Evolutionary conservation across 2,888 invertebrate genomes (phyloP), one percentile per base, ranked within the genome.

Genomic region (Gastrophysa polygoni): DNA sequence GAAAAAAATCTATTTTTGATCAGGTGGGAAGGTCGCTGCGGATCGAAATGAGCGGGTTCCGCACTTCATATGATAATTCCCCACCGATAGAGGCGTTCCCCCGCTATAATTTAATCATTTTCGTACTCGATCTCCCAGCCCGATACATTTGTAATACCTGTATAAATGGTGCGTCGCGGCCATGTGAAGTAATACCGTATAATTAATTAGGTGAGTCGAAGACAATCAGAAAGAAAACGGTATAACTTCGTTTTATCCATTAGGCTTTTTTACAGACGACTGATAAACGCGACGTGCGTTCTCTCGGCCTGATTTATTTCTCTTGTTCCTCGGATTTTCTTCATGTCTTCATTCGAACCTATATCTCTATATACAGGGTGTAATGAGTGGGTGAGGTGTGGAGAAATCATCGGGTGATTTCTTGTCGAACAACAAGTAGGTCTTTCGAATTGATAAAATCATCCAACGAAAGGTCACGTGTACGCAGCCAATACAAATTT

Each of bases 221-320:
- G 49, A 62, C 62, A 62, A 58, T 62, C 62, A 54, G 55, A 52
- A 62, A n/a, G n/a, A n/a, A n/a, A n/a, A 62, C 62, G 54, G 62
- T 55, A 62, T 61, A 61, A 57, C 57, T 57, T 52, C 44, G 49
- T 62, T 58, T 54, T 48, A 62, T 58, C 54, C 58, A 58, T 28
- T 58, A 17, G 11, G 3, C 18, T 51, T 20, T 16, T 16, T 51
- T 51, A 11, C 34, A 17, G 18, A 32, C 34, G 18, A 16, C 17
- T 48, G 48, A 17, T 17, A 7, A 28, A 7, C 10, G 10, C 5
- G 10, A 14, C 5, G 10, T 29, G 11, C 29, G 28, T 10, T 6
- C 18, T 51, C 8, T 16, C 17, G 1, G 3, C 2, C 6, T 51
- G 51, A 51, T 18, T 51, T 32, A 51, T 34, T 16, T 18, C 34